Evolutionary conservation across 1,140 invertebrate species (phyloP), one percentile per base, ranked within the genome.

Genomic region (Drosophila nigromelanica): DNA sequence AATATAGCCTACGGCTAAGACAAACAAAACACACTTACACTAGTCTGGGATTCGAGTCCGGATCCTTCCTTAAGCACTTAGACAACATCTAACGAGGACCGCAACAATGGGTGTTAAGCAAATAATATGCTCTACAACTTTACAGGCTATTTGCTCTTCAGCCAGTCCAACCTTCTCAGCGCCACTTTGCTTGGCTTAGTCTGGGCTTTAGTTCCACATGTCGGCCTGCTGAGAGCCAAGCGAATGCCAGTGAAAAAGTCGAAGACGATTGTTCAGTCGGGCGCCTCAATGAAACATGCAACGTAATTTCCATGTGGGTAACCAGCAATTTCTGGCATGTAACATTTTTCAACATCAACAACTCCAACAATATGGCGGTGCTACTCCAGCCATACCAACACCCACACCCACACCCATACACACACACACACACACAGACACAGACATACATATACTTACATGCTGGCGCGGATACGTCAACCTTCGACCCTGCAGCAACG

Each of bases 261-360:
- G 27, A 37, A 58, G 40, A 14, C 58, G 52, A 48, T 52, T 55
- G 35, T 40, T 59, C 35, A 43, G n/a, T 14, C 7, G 63, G 54
- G 8, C 62, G 76, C 66, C 62, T 64, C 76, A 76, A 80, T 85
- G 72, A 86, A 86, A 86, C 82, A 87, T 86, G 85, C 79, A 75
- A 83, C 83, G 83, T 89, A 89, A 89, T 89, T 89, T 89, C 83
- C 83, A 89, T 89, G 83, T 89, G 83, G 83, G 85, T 89, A 89
- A 89, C 85, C 83, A 89, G 85, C 85, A 89, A 89, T 89, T 89
- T 89, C 83, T 89, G 83, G 83, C 83, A 89, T 89, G 83, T 90
- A 67, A 89, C 85, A 89, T 89, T 89, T 89, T 85, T 89, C 85
- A 85, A 89, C 85, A 86, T 91, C 90, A 87, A 87, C 90, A 91